Percentiles rank a stretch among this genome's conserved stretches.
Evolutionary conservation across 2,888 invertebrate genomes (phyloP).

Genomic region (Plebejus melissa): DNA sequence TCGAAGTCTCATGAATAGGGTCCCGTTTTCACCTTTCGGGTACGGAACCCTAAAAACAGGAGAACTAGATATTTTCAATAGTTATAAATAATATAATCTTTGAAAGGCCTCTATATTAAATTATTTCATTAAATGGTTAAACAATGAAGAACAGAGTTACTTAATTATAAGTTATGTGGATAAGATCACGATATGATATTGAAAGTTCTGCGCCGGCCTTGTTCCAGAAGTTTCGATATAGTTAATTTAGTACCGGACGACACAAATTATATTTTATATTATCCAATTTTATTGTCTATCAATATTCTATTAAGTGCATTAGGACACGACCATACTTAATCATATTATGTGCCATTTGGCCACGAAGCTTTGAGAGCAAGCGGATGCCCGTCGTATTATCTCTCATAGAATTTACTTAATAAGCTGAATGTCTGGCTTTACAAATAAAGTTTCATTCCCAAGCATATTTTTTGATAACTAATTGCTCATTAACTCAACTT

Average conservation of each 20-base stretch:
- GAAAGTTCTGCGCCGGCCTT: slow-evolving; percentile 23
- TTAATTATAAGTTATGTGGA: slow-evolving; percentile 3
- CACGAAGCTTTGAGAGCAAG: slow-evolving; percentile 4
- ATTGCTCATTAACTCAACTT: background rate
- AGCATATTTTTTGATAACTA: background rate
- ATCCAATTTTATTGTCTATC: slow-evolving; percentile 26
- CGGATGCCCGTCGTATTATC: background rate
- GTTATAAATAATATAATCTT: background rate
- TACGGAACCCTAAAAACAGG: too few relatives aligned
- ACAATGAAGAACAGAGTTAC: background rate
- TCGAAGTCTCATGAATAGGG: too few relatives aligned
- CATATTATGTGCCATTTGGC: background rate
- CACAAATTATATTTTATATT: slow-evolving; percentile 22
- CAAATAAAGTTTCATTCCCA: background rate
- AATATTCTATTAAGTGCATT: slow-evolving; percentile 24
- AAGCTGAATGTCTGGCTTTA: background rate
- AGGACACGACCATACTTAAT: slow-evolving; percentile 8
- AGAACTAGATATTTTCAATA: too few relatives aligned
- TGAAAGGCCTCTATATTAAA: background rate
- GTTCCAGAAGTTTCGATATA: slow-evolving; percentile 24
- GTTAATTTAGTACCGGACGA: slow-evolving; percentile 25
- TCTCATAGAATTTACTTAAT: background rate
- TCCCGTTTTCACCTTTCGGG: too few relatives aligned
- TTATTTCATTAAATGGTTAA: background rate
- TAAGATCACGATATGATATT: slow-evolving; percentile 20